Evolutionary conservation across 2,888 invertebrate genomes (phyloP).

Genomic region (Melanchra persicariae): DNA sequence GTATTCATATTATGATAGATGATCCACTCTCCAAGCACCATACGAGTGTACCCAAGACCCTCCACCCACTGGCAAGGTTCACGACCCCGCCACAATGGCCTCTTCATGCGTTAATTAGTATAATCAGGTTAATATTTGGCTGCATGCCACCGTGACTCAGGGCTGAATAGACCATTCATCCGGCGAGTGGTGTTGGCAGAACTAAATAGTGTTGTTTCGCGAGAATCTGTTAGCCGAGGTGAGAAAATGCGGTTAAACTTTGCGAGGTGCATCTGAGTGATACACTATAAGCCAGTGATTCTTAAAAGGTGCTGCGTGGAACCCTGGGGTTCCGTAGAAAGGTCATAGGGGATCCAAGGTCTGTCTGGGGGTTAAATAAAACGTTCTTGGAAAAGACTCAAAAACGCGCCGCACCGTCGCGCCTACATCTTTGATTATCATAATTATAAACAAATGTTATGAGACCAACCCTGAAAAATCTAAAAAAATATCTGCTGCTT

Average conservation of each 20-base stretch:
- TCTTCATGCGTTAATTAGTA: conserved; percentile 59
- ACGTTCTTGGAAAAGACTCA: too few species aligned
- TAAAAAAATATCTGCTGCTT: too few species aligned
- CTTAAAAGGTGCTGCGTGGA: too few species aligned
- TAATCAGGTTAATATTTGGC: conserved; percentile 66
- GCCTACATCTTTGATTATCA: too few species aligned
- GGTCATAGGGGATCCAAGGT: too few species aligned
- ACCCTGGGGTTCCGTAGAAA: too few species aligned
- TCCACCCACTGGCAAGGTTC: conserved; percentile 31
- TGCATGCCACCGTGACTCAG: conserved; percentile 63
- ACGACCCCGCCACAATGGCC: conserved; percentile 51
- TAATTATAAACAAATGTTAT: too few species aligned
- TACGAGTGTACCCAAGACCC: not conserved
- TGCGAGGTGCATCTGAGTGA: not conserved
- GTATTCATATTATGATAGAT: too few species aligned
- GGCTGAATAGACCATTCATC: conserved; percentile 50
- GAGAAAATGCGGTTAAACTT: not conserved
- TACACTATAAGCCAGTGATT: too few species aligned
- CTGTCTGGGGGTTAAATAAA: too few species aligned
- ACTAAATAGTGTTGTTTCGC: conserved; percentile 23
- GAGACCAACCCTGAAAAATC: too few species aligned
- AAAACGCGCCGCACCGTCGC: too few species aligned
- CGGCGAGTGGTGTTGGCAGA: conserved; percentile 34
- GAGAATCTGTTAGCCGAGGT: not conserved
- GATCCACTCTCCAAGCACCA: not conserved